A percentile compares a stretch with the other conserved stretches of the same genome.
These are phyloP conservation scores for Chrysochloris asiatica DNA, from an alignment of 2,113 vertebrate species.

Conservation along the genomic window DNA sequence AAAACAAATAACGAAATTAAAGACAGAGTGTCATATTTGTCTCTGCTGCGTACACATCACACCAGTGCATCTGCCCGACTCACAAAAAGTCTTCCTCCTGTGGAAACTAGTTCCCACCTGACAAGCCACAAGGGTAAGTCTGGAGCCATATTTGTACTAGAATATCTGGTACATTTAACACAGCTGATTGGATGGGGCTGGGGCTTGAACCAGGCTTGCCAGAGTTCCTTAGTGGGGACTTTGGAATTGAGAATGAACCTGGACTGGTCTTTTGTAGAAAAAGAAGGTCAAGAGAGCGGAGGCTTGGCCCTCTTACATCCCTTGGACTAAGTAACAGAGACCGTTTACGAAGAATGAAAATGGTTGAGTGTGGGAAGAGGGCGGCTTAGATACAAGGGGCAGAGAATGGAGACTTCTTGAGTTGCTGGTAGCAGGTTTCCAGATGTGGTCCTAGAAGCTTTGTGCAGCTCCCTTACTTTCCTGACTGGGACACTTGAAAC, in stretches of 20 bases:
- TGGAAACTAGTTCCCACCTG: not conserved
- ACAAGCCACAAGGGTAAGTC: not conserved
- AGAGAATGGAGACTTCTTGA: not conserved
- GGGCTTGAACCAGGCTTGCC: not conserved
- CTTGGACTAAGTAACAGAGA: not conserved
- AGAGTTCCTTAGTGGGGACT: not conserved
- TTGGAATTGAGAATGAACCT: conserved; percentile 33
- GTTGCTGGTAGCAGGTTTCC: not conserved
- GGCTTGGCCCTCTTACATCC: not conserved
- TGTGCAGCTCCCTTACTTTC: not conserved
- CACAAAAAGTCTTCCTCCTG: not conserved
- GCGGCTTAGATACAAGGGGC: not conserved
- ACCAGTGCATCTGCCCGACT: not conserved
- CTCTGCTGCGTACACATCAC: not conserved
- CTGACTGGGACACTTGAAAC: not conserved
- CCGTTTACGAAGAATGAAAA: not conserved
- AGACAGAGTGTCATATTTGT: not conserved
- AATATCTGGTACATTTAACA: not conserved
- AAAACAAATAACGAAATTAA: conserved; percentile 22
- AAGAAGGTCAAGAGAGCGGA: not conserved
- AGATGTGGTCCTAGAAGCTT: not conserved
- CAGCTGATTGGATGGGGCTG: not conserved
- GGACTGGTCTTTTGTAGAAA: not conserved
- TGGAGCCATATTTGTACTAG: not conserved
- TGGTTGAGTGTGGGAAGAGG: not conserved